Evolutionary conservation across 2,113 vertebrate genomes (phyloP).

Genomic region (Cyanistes caeruleus): DNA sequence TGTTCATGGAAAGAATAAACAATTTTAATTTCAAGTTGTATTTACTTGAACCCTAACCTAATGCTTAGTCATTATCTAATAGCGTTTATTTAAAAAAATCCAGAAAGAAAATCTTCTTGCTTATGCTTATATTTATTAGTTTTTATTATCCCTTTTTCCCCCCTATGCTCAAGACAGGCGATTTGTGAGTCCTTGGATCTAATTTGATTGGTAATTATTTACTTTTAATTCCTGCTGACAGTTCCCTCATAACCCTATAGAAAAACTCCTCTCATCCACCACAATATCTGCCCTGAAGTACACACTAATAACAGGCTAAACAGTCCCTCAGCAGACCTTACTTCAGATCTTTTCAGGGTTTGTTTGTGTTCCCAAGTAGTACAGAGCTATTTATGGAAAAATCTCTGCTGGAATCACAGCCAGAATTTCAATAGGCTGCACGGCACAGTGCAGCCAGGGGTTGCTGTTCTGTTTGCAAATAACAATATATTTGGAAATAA

Average conservation of each 20-base stretch:
- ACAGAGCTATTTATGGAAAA: conserved; percentile 66
- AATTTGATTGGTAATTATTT: not conserved
- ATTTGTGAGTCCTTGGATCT: not conserved
- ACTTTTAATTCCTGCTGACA: not conserved
- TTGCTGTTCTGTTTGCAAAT: conserved; percentile 56
- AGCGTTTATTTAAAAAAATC: not conserved
- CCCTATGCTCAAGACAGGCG: not conserved
- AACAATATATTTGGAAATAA: conserved; percentile 63
- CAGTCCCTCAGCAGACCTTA: not conserved
- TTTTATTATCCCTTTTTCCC: not conserved
- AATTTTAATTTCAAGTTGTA: not conserved
- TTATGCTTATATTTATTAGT: not conserved
- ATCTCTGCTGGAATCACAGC: conserved; percentile 40
- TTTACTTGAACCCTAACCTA: not conserved
- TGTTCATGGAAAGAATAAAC: not conserved
- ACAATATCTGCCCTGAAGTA: accelerated
- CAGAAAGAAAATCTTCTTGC: not conserved
- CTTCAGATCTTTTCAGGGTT: not conserved
- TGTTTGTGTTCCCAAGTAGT: conserved; percentile 29
- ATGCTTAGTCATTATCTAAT: not conserved
- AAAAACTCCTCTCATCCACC: not conserved
- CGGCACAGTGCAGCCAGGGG: conserved; percentile 17
- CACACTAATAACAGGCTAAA: not conserved
- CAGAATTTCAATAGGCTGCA: conserved; percentile 62
- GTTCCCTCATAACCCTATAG: accelerated